Conservation (phyloP, 1,140 invertebrate genomes). For the Latrodectus geometricus region DNA sequence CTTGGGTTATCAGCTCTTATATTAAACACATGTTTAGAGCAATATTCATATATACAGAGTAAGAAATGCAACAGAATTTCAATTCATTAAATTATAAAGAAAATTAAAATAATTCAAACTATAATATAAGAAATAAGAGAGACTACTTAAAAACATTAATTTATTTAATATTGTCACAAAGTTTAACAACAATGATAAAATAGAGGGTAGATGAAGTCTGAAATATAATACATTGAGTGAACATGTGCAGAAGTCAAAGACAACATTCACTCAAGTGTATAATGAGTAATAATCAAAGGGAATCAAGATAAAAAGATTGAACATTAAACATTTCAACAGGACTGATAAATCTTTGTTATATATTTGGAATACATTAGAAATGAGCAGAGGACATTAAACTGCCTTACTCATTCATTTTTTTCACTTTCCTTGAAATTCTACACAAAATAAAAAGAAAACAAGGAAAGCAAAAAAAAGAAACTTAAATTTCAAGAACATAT, state of each 20-base stretch:
- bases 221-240: constrained; percentile 59
- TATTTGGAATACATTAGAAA: neutral
- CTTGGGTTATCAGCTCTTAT: no score
- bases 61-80: no score
- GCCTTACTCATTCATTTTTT: no score
- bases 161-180: constrained; percentile 60
- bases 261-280: constrained; percentile 49
- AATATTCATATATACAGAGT: no score
- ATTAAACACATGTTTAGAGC: no score
- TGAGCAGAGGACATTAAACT: neutral
- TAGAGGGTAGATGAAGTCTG: constrained; percentile 60
- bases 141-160: constrained; percentile 55
- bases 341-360: constrained; percentile 6
- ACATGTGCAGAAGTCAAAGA: constrained; percentile 58
- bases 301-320: constrained; percentile 34
- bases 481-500: neutral
- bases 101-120: no score
- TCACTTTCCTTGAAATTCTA: neutral
- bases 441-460: neutral
- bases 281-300: constrained; percentile 45
- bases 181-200: constrained; percentile 60
- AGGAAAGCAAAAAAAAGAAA: no score
- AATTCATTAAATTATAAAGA: no score
- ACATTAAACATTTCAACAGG: constrained; percentile 51
- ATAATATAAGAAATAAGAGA: neutral